Base-by-base conservation (phyloP, 2,113 vertebrate genomes). In the Festucalex cinctus region DNA sequence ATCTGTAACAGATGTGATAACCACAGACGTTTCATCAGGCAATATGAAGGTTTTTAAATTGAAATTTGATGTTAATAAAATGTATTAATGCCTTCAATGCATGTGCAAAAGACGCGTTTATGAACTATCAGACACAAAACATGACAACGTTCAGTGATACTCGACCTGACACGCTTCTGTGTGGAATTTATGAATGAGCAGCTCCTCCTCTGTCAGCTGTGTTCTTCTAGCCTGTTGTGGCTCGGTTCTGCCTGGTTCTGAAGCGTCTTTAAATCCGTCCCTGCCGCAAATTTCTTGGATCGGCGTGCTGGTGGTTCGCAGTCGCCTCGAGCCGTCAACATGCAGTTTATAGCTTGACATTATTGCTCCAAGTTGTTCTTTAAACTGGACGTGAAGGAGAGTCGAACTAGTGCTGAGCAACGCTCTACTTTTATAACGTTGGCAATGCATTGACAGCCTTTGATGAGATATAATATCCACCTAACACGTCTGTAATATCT, bases 151-250 rank as follows among this genome's bases (percentile, higher is more conserved):
- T 51, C 3, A 1, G 44, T 53, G 20, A 56, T 13, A 0, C 16
- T 0, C 83, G 73, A 93, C 92, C 90, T 87, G 71, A 65, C 91
- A 92, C 0, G 91, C 89, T 53, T 89, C 69, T 69, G 49, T 63
- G 41, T 93, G 91, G 54, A 66, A 35, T 16, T 37, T 71, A 8
- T 87, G 71, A 61, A 92, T 82, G 51, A 20, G 2, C 64, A 44
- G 24, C n/a, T 92, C 85, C 1, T 83, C 80, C 64, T 88, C 83
- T 3, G 87, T 80, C 8, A 88, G 61, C 69, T 66, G 2, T n/a
- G n/a, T n/a, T 26, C 8, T 22, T 0, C 22, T 63, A 13, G 32
- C 10, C 17, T 12, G 64, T 9, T 6, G 54, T 1, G 20, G 12
- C 4, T 39, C 64, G 10, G 13, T 7, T 53, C 56, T 37, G 36